Conservation (phyloP, 2,797 vertebrate species). For the Sus cebifrons region DNA sequence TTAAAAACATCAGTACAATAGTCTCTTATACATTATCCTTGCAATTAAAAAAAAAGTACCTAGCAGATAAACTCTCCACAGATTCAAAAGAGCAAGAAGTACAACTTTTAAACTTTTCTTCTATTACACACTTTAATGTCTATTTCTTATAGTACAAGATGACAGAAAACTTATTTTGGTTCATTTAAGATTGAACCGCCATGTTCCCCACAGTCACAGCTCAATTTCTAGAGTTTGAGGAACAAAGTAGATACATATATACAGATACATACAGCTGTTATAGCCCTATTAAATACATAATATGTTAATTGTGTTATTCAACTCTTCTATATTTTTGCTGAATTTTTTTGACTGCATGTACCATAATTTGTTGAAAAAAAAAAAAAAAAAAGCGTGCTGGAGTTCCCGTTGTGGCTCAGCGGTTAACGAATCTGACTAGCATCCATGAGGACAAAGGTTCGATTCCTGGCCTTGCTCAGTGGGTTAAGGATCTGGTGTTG, state of each 20-base stretch:
- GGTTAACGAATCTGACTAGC: no score
- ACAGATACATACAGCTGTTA: background rate
- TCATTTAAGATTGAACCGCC: background rate
- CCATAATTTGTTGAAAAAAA: background rate
- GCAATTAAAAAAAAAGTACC: background rate
- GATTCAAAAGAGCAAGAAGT: background rate
- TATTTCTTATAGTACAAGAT: background rate
- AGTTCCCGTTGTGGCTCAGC: no score
- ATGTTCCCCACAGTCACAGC: background rate
- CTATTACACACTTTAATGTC: background rate
- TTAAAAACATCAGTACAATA: constrained; percentile 22
- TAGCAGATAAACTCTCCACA: background rate
- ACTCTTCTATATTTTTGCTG: background rate
- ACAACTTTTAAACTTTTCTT: background rate
- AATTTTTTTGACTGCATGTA: background rate
- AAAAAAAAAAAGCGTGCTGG: no score
- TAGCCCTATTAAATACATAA: background rate
- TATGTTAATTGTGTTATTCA: constrained; percentile 38
- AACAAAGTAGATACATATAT: background rate
- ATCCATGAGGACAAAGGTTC: no score
- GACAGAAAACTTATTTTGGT: background rate
- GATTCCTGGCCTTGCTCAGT: no score
- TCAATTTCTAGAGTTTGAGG: background rate
- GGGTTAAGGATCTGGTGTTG: no score
- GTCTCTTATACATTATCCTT: background rate